phyloP scores from a whole-genome alignment of 2,888 invertebrate species.

The Aspidiotus rigidus region DNA sequence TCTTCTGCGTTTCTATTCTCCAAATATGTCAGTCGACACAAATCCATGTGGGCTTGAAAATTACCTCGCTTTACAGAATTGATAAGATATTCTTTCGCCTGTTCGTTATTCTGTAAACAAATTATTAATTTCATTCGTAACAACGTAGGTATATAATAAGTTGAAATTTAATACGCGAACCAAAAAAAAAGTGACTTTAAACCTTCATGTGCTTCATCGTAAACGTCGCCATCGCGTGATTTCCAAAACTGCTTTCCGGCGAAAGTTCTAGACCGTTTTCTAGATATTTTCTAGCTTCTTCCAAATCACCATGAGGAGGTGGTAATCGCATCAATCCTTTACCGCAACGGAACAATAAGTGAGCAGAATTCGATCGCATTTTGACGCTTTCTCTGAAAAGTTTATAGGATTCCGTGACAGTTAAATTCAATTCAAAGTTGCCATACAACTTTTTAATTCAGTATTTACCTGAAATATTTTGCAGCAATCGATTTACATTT shows the following conservation, averaged over 20 bases:
- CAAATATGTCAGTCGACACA: slow-evolving; percentile 6
- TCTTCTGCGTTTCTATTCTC: not conserved
- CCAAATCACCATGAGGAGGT: slow-evolving; percentile 15
- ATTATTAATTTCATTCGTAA: slow-evolving; percentile 1
- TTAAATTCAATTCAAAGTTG: not conserved
- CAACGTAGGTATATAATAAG: not conserved
- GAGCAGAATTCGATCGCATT: slow-evolving; percentile 3
- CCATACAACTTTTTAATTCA: not conserved
- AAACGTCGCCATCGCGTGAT: slow-evolving; percentile 24
- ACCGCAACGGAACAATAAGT: slow-evolving; percentile 26
- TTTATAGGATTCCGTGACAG: not conserved
- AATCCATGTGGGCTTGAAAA: slow-evolving; percentile 16
- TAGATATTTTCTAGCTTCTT: not conserved
- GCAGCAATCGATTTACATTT: not conserved
- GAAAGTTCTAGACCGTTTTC: slow-evolving; percentile 12
- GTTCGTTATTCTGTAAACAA: slow-evolving; percentile 6
- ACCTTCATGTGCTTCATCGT: slow-evolving; percentile 13
- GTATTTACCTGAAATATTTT: slow-evolving; percentile 17
- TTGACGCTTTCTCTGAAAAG: slow-evolving; percentile 9
- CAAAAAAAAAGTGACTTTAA: too few species aligned
- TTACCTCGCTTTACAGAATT: slow-evolving; percentile 8
- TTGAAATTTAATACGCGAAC: not conserved
- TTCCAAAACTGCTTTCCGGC: slow-evolving; percentile 19
- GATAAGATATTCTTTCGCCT: slow-evolving; percentile 8
- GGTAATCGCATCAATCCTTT: slow-evolving; percentile 19